Base-by-base conservation (phyloP, 2,888 invertebrate species). In the Polydrusus pterygomalis region DNA sequence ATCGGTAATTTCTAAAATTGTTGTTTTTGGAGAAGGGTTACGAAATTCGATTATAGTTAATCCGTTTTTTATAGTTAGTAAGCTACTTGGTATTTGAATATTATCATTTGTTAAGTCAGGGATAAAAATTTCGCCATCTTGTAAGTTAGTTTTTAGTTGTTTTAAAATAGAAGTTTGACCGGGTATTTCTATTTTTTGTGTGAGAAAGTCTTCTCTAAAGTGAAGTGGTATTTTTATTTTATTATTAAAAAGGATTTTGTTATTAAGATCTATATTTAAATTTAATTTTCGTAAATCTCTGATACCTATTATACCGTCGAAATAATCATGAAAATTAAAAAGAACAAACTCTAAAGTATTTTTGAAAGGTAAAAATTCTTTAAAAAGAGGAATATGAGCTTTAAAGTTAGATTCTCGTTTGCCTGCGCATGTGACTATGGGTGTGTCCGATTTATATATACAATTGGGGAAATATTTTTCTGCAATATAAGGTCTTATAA, bases 271-370 rank as follows among this genome's bases (percentile, higher is more conserved):
- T 6, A 71, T 71, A 49, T 17, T 69, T n/a, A 65, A 18, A 30
- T 49, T 63, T 38, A 78, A 30, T 17, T 62, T 58, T 34, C 15
- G 11, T 30, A 78, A 45, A 67, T 76, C 70, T 65, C 49, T 64
- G n/a, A 76, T 30, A 2, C 70, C 78, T 60, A 76, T 30, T 25
- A 76, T 77, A 3, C 76, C 78, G 17, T 78, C 78, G 43, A 74
- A 77, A 49, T 49, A 77, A 40, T 78, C 71, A 38, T 78, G 78
- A 34, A 77, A 78, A 40, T 69, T 63, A 38, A 51, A 77, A 15
- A 76, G 38, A 34, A 76, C 15, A 40, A 65, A 76, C n/a, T 68
- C 65, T 0, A 77, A 9, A 0, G 15, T 17, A 17, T n/a, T 25
- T 54, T 47, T 34, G 17, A 40, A 11, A 1, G 51, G 34, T 13